These are phyloP conservation scores for Lampris incognitus DNA, from an alignment of 2,113 vertebrate genomes.

Conservation along the genomic window DNA sequence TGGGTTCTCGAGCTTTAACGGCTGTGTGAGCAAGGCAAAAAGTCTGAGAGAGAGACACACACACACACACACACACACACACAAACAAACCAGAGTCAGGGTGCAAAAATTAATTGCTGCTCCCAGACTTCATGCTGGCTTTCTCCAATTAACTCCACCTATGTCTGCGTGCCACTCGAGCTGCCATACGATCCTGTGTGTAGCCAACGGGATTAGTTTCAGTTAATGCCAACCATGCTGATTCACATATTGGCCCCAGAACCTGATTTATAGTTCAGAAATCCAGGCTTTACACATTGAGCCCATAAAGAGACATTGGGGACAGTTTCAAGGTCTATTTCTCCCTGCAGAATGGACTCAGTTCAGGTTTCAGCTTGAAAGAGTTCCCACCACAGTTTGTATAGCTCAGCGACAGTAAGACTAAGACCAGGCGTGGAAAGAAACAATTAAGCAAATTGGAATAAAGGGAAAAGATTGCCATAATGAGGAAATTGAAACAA, in stretches of 20 bases:
- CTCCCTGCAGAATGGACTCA: not conserved
- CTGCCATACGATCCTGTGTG: conserved; percentile 48
- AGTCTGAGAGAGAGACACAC: too few relatives aligned
- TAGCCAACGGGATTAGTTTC: conserved; percentile 56
- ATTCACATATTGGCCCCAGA: conserved; percentile 50
- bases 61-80: too few relatives aligned
- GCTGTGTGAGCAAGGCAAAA: too few relatives aligned
- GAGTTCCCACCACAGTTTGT: conserved; percentile 4
- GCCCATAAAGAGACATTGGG: conserved; percentile 22
- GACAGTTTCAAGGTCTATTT: conserved; percentile 22
- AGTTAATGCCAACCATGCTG: not conserved
- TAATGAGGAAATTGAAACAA: not conserved
- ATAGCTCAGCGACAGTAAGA: not conserved
- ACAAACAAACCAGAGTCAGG: not conserved
- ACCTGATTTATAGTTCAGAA: conserved; percentile 53
- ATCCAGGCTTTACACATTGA: conserved; percentile 19
- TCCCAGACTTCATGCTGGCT: conserved; percentile 44
- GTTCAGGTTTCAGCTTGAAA: conserved; percentile 6
- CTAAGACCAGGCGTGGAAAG: not conserved
- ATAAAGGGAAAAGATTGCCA: not conserved
- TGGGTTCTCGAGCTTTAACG: too few relatives aligned
- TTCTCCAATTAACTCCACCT: conserved; percentile 46
- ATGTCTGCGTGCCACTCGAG: conserved; percentile 31
- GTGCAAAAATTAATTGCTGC: conserved; percentile 21
- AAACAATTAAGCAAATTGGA: not conserved